A percentile compares a stretch with the other conserved stretches of the same genome.
These are phyloP conservation scores for Psylliodes chrysocephalus DNA, from an alignment of 2,888 invertebrate genomes.

Conservation along the genomic window DNA sequence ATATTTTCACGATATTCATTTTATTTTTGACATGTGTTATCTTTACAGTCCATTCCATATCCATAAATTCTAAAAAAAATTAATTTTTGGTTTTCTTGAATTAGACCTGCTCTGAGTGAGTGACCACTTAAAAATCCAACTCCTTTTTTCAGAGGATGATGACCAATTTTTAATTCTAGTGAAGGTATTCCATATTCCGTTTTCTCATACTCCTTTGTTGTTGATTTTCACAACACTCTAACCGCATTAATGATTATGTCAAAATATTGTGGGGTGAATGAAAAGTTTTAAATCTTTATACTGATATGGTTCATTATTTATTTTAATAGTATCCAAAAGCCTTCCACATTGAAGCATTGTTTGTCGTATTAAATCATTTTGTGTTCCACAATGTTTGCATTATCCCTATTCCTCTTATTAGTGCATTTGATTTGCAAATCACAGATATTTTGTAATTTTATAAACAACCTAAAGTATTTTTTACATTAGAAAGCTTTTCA, in stretches of 20 bases:
- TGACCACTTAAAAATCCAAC: conserved; percentile 28
- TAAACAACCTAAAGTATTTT: neutral
- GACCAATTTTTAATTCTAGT: conserved; percentile 32
- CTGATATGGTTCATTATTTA: conserved; percentile 3
- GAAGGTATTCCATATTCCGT: conserved; percentile 28
- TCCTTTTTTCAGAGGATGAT: conserved; percentile 36
- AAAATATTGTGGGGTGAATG: conserved; percentile 24
- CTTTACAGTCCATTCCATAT: conserved; percentile 32
- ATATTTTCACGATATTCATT: conserved; percentile 27
- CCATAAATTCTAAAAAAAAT: conserved; percentile 25
- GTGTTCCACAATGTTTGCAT: conserved; percentile 35
- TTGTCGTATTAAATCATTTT: conserved; percentile 34
- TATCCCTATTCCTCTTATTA: conserved; percentile 19
- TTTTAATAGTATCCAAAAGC: conserved; percentile 4
- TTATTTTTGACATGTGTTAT: conserved; percentile 27
- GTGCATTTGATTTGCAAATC: neutral
- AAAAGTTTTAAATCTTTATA: neutral
- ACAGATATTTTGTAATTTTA: conserved; percentile 8
- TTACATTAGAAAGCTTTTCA: neutral
- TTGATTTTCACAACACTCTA: conserved; percentile 5
- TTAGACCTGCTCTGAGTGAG: conserved; percentile 22
- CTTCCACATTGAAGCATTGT: conserved; percentile 39
- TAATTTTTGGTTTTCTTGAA: neutral
- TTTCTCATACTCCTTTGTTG: neutral
- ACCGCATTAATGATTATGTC: conserved; percentile 17